These are phyloP conservation scores for Stictonetta naevosa DNA, from an alignment of 2,113 vertebrate genomes.

Conservation along the genomic window DNA sequence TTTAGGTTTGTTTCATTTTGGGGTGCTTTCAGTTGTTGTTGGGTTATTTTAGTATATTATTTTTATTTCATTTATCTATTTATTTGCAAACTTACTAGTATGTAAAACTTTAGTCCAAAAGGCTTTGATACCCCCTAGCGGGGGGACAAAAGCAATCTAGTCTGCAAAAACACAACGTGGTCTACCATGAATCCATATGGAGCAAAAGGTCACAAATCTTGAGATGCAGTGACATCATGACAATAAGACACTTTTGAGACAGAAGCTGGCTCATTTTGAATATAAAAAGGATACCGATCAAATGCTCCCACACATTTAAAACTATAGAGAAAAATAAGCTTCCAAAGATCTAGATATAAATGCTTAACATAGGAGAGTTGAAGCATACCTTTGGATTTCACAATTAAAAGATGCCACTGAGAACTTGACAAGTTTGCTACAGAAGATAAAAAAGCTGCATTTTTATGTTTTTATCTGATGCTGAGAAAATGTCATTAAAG, in stretches of 20 bases:
- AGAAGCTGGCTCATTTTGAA: conserved; percentile 93
- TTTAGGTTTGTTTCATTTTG: conserved; percentile 72
- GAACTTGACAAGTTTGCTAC: conserved; percentile 40
- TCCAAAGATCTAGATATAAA: conserved; percentile 64
- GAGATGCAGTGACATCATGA: conserved; percentile 97
- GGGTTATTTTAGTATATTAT: not conserved
- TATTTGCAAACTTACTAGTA: conserved; percentile 77
- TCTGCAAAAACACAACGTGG: conserved; percentile 79
- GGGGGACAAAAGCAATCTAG: conserved; percentile 89
- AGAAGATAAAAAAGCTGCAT: conserved; percentile 48
- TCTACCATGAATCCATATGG: conserved; percentile 91
- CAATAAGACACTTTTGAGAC: conserved; percentile 95
- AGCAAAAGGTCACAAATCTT: conserved; percentile 97
- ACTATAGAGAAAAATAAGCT: conserved; percentile 74
- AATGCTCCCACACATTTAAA: conserved; percentile 94
- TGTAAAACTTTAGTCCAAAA: conserved; percentile 86
- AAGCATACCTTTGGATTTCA: conserved; percentile 66
- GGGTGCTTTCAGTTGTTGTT: not conserved
- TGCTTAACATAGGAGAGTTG: conserved; percentile 40
- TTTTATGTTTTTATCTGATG: conserved; percentile 43
- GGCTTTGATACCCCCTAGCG: conserved; percentile 95
- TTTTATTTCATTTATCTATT: conserved; percentile 34
- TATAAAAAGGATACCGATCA: conserved; percentile 90
- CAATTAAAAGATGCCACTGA: conserved; percentile 44
- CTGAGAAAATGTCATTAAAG: conserved; percentile 75